Base-by-base conservation (phyloP, 2,888 invertebrate genomes). In the Willowsia nigromaculata region DNA sequence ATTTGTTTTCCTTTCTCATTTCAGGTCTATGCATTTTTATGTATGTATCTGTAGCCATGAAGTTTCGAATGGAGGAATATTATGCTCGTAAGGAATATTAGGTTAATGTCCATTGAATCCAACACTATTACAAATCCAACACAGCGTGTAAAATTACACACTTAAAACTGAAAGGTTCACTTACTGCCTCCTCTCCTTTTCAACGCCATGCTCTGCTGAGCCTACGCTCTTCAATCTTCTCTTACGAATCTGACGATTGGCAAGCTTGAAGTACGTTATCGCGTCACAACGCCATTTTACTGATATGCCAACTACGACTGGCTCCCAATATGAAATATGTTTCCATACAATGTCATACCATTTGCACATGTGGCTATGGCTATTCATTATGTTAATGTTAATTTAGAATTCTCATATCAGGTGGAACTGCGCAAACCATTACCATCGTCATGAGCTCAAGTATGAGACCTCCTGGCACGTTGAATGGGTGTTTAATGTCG, bases 371-470 rank as follows among this genome's bases (percentile, higher is more conserved):
- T 9, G 9, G 37, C 4, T 15, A 9, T 59, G 25, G 4, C 18
- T 1, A 56, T 22, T 27, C 7, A n/a, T n/a, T 11, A 59, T 25
- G 37, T 59, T 6, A 25, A 59, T 33, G n/a, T n/a, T 65, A 37
- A 65, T 65, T 65, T 65, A n/a, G 71, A 27, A 43, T 43, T 13
- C 40, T 71, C 43, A 22, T 71, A 40, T 71, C 62, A 71, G 25
- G 43, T 43, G 43, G 71, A 71, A 71, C 40, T 30, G 43, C 71
- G 1, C 9, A 25, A 71, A 71, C 40, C 43, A 43, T 43, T 2
- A 22, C 30, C 25, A 43, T 18, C 37, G 6, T 33, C 33, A n/a
- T 11, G 5, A 18, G 4, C 22, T 33, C 25, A 25, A 71, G n/a
- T 71, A 71, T n/a, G 5, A 53, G 18, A 25, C 27, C 56, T 7